phyloP scores from a whole-genome alignment of 2,113 vertebrate species.

The Stercorarius parasiticus region DNA sequence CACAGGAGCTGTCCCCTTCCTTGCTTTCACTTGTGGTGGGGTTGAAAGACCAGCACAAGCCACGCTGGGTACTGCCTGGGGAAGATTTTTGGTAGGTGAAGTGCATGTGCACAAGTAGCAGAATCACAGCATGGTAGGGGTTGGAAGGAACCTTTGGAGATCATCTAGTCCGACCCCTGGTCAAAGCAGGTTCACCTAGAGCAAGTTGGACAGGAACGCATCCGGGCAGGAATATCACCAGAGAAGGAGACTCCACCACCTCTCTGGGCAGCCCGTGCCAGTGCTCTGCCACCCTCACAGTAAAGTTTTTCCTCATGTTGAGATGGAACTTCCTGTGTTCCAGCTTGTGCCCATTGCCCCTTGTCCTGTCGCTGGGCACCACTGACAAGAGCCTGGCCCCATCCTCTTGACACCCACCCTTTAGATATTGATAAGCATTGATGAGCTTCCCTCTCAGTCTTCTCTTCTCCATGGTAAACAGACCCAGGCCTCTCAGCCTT shows the following conservation, averaged over 20 bases:
- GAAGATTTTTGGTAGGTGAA: background rate
- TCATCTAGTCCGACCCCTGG: background rate
- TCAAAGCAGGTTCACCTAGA: background rate
- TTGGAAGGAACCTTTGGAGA: background rate
- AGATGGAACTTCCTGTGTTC: background rate
- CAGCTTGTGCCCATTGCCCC: background rate
- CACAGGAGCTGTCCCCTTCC: fast-evolving
- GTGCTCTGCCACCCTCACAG: background rate
- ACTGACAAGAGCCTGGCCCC: background rate
- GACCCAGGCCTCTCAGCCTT: background rate
- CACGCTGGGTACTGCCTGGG: background rate
- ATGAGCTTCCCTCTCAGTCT: background rate
- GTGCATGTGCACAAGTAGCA: background rate
- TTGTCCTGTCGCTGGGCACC: background rate
- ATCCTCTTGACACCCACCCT: background rate
- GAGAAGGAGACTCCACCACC: background rate
- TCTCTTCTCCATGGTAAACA: background rate
- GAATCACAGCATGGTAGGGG: background rate
- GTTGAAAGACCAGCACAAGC: background rate
- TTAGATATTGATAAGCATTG: background rate
- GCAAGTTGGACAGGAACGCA: background rate
- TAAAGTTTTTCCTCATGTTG: background rate
- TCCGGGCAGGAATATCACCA: background rate
- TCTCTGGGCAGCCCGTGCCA: background rate
- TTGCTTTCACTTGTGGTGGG: background rate